These are phyloP conservation scores for Plemyria rubiginata DNA, from an alignment of 2,888 invertebrate genomes.

Conservation along the genomic window DNA sequence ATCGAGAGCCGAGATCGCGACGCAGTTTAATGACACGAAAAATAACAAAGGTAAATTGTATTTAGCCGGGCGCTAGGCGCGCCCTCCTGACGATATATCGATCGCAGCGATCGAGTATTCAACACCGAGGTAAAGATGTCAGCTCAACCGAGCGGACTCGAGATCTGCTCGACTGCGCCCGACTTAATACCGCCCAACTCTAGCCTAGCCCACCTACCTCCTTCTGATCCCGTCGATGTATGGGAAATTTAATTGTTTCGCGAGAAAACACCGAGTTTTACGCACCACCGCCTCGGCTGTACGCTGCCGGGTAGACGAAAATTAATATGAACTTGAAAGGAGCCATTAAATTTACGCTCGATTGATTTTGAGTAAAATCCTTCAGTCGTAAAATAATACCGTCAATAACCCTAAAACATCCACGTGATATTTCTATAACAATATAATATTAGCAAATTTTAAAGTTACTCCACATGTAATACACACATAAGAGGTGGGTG, in stretches of 20 bases:
- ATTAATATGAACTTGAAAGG: conserved; percentile 78
- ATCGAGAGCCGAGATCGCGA: conserved; percentile 82
- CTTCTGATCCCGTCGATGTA: conserved; percentile 71
- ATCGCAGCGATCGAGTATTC: conserved; percentile 68
- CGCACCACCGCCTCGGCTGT: conserved; percentile 63
- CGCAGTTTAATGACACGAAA: conserved; percentile 85
- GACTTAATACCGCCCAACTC: conserved; percentile 58
- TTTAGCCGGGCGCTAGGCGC: conserved; percentile 77
- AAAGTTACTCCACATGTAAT: background rate
- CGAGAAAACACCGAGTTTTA: conserved; percentile 72
- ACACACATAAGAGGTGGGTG: no score
- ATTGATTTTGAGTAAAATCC: conserved; percentile 75
- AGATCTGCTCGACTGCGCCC: conserved; percentile 66
- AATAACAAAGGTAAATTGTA: conserved; percentile 86
- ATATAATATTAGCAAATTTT: background rate
- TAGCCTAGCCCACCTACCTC: conserved; percentile 58
- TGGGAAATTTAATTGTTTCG: conserved; percentile 81
- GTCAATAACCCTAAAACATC: conserved; percentile 60
- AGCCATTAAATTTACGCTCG: conserved; percentile 81
- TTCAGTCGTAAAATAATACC: conserved; percentile 74
- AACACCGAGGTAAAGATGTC: conserved; percentile 66
- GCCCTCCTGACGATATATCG: conserved; percentile 72
- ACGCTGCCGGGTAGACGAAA: conserved; percentile 67
- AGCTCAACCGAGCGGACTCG: conserved; percentile 71
- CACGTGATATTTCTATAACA: conserved; percentile 1